Evolutionary conservation across 2,797 vertebrate species (phyloP), one percentile per base, ranked within the genome.

Genomic region (Clarias laeviceps): DNA sequence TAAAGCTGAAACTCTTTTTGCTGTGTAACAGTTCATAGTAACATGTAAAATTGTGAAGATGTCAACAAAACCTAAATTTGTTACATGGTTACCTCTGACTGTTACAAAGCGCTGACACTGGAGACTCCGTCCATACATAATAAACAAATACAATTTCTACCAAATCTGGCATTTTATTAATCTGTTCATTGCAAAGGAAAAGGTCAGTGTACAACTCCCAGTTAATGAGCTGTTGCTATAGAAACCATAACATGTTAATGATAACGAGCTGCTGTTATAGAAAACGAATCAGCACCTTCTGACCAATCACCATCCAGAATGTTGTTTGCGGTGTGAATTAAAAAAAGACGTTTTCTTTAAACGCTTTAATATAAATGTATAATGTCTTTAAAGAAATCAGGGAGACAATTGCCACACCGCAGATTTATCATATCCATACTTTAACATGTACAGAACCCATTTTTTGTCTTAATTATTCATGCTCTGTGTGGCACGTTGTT

Each of bases 401-500:
- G 45, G 27, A 54, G 6, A 74, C 2, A 6, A 54, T 50, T n/a
- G 50, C 7, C 40, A 11, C n/a, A 73, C 4, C 12, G 3, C 11
- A 27, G 56, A 34, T 34, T 77, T 59, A 45, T 72, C 66, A 29
- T 32, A 66, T 17, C 27, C 50, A 20, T 14, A 34, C 29, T 37
- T 61, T 61, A 61, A 24, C 20, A 5, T 37, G 29, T 14, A 24
- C 32, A 61, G 50, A 50, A n/a, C 7, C 50, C 4, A 15, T 20
- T 56, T 78, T 54, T 2, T 3, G 20, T 61, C 57, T 62, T 57
- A 17, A 40, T n/a, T 61, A 37, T 45, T 64, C 37, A 5, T 37
- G 5, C 34, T 80, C 7, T 2, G 37, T 27, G 40, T 54, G 0
- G 22, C 82, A 90, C 89, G 74, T 76, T 89, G 83, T 54, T 70